Base-by-base conservation (phyloP, 1,140 invertebrate genomes). In the Heliconius himera region DNA sequence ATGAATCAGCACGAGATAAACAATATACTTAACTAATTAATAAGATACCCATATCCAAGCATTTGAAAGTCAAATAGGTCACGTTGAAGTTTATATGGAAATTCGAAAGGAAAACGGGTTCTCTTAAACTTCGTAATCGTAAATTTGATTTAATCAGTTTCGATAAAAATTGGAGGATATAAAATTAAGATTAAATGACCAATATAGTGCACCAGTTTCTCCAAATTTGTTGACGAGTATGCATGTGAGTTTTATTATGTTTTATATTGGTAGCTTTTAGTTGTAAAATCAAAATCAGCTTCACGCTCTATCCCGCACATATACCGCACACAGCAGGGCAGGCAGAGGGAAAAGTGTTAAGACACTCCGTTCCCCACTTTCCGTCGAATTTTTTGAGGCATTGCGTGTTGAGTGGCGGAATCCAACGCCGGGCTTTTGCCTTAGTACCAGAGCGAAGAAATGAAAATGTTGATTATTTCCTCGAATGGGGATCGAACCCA, bases 1-100 rank as follows among this genome's bases (percentile, higher is more conserved):
- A 89, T 94, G 90, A 94, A 93, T 94, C 91, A 93, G 87, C 89
- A 87, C 88, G 88, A 92, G 89, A 92, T 91, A 91, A 90, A 92
- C 88, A 92, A 91, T 87, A 87, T 85, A 85, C 77, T 81, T 82
- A 82, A 77, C 75, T 87, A 85, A 88, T 87, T 85, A 83, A 84
- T 76, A 85, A 82, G 70, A 80, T 83, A 81, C 76, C 84, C 81
- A 3, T 46, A 46, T 16, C 41, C 9, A 46, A 46, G 77, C 77
- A 82, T 81, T 82, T 82, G 72, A 75, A 78, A 70, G 79, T 76
- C 74, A 84, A 84, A 82, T 83, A 75, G 84, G 86, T 85, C 84
- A 83, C 41, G 73, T 26, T 78, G 60, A 76, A 74, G 70, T 56
- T 76, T 70, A 74, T 76, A 73, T 80, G 33, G 74, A 81, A 73